Base-by-base conservation (phyloP, 2,113 vertebrate genomes). In the Hucho hucho region DNA sequence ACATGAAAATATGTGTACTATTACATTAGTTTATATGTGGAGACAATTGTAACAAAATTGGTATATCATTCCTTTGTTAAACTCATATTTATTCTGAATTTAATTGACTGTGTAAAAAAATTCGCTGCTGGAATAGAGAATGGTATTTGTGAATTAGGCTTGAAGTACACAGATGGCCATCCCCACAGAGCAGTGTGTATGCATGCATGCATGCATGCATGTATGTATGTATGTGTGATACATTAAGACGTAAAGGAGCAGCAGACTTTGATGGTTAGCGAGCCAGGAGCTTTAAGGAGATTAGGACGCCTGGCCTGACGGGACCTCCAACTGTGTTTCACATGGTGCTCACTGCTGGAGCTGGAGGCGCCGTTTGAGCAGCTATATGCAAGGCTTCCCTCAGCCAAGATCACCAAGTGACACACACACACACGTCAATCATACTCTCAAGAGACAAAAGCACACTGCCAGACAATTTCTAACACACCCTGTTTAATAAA, bases 271-370 rank as follows among this genome's bases (percentile, higher is more conserved):
- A 43, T 73, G 86, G 76, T 3, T 68, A 84, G 72, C 75, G 29
- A 75, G 79, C 81, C 79, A 79, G 76, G 49, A 80, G 72, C 75
- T 71, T 49, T 84, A 90, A 89, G 87, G 84, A 84, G 91, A 93
- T 93, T 91, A 93, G 79, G 72, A 64, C 13, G 63, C 76, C 81
- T 49, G 64, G 76, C 68, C 9, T 43, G 59, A 74, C 75, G 56
- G 77, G 74, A 70, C 70, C 79, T 77, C 78, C 78, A 76, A 70
- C 82, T 77, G 78, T 64, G 66, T 72, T 74, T 84, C 82, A 81
- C 85, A 88, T 72, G 86, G 77, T 75, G 76, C 83, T 80, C 70
- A 70, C 78, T 73, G 69, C 37, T 43, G 7, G 29, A 32, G 5
- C 70, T 32, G 49, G 56, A 79, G 78, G 76, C 73, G 70, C 69